phyloP scores from a whole-genome alignment of 2,888 invertebrate genomes.

The Drepana falcataria region DNA sequence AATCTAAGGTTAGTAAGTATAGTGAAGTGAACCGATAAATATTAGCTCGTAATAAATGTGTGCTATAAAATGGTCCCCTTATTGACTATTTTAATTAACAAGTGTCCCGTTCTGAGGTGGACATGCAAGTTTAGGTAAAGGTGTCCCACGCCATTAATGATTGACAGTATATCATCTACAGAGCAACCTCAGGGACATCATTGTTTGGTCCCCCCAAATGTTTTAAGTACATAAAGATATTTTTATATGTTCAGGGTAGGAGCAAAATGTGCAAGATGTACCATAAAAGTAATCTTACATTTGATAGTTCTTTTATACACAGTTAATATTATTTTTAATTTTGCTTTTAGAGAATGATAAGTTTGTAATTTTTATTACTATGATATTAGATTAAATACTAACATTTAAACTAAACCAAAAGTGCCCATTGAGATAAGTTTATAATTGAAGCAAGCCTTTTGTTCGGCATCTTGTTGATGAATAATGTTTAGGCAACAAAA shows the following conservation, averaged over 20 bases:
- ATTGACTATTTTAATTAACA: conserved; percentile 42
- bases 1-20: conserved; percentile 65
- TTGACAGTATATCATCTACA: conserved; percentile 8
- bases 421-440: conserved; percentile 80
- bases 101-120: conserved; percentile 39
- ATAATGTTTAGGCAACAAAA: conserved; percentile 76
- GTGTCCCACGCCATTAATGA: conserved; percentile 26
- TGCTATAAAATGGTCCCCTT: conserved; percentile 62
- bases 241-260: conserved; percentile 75
- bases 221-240: conserved; percentile 75
- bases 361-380: conserved; percentile 75
- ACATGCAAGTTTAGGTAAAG: conserved; percentile 42
- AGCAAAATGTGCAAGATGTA: conserved; percentile 52
- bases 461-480: conserved; percentile 67
- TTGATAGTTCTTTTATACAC: conserved; percentile 74
- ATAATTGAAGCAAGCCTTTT: conserved; percentile 71
- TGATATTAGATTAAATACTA: conserved; percentile 74
- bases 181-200: conserved; percentile 28
- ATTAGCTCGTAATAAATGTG: conserved; percentile 66
- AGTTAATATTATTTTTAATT: conserved; percentile 71
- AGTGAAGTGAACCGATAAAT: conserved; percentile 50
- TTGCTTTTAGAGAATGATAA: conserved; percentile 74
- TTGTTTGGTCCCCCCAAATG: conserved; percentile 43
- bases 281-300: conserved; percentile 71
- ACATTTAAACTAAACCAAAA: conserved; percentile 79